Conservation (phyloP, 2,888 invertebrate genomes). For the Drosophila recens region DNA sequence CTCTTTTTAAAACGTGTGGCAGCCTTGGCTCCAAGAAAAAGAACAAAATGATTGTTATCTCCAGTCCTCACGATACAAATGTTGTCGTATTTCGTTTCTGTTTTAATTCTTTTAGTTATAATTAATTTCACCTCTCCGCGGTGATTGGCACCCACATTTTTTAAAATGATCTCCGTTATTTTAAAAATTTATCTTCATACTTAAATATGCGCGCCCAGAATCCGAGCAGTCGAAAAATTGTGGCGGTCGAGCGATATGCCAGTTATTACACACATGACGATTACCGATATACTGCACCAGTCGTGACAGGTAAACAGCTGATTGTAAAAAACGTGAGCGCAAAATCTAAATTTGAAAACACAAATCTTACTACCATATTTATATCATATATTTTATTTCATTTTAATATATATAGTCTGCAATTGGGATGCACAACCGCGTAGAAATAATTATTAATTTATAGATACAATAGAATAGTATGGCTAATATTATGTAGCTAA, state of each 20-base stretch:
- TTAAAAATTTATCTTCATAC: too few species aligned
- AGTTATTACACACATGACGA: neutral
- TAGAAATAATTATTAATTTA: constrained; percentile 31
- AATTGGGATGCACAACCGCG: constrained; percentile 20
- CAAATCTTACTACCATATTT: neutral
- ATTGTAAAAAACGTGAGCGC: too few species aligned
- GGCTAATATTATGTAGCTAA: constrained; percentile 41
- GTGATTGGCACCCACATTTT: too few species aligned
- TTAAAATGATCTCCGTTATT: too few species aligned
- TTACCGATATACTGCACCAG: neutral
- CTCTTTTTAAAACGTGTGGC: too few species aligned
- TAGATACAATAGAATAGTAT: constrained; percentile 46
- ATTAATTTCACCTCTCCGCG: too few species aligned
- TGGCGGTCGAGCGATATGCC: neutral
- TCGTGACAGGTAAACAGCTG: neutral
- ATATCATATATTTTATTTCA: constrained; percentile 45
- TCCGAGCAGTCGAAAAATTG: neutral
- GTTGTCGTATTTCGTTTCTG: too few species aligned
- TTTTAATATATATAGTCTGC: constrained; percentile 52
- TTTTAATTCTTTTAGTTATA: too few species aligned
- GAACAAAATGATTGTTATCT: too few species aligned
- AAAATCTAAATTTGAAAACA: neutral
- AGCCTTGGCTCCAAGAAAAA: too few species aligned
- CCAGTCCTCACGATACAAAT: too few species aligned
- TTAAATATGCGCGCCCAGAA: too few species aligned